Conservation (phyloP, 2,113 vertebrate species). For the Charina bottae region DNA sequence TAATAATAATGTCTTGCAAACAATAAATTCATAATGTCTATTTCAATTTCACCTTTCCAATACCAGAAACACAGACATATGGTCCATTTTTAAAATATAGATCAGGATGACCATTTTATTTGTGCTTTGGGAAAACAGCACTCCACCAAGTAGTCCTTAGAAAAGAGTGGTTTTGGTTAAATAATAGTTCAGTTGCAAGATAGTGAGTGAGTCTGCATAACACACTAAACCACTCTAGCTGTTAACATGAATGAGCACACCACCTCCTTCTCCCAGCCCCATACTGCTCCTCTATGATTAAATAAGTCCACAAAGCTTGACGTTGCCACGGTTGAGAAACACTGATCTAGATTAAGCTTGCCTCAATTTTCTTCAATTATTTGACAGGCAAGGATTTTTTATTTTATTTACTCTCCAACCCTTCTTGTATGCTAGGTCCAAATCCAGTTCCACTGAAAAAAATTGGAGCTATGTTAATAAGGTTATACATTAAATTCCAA, state of each 20-base stretch:
- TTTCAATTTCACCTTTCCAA: not conserved
- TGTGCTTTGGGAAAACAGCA: not conserved
- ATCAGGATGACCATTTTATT: not conserved
- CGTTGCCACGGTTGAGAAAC: not conserved
- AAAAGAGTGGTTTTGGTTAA: not conserved
- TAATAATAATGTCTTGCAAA: too few relatives aligned
- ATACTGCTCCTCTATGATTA: too few relatives aligned
- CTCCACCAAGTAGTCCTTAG: not conserved
- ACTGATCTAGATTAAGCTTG: not conserved
- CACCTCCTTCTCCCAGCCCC: not conserved
- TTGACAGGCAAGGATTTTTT: not conserved
- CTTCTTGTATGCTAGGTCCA: not conserved
- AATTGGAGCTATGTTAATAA: not conserved
- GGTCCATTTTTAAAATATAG: not conserved
- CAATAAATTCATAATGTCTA: not conserved
- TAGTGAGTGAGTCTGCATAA: not conserved
- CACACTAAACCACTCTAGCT: not conserved
- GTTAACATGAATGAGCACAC: not conserved
- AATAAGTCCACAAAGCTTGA: too few relatives aligned
- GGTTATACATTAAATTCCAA: not conserved
- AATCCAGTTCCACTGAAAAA: not conserved
- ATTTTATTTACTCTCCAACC: not conserved
- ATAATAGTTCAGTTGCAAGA: too few relatives aligned
- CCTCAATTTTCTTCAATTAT: not conserved
- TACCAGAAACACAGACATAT: not conserved